A percentile compares a stretch with the other conserved stretches of the same genome.
Evolutionary conservation across 2,888 invertebrate genomes (phyloP).

Genomic region (Diplazon laetatorius): DNA sequence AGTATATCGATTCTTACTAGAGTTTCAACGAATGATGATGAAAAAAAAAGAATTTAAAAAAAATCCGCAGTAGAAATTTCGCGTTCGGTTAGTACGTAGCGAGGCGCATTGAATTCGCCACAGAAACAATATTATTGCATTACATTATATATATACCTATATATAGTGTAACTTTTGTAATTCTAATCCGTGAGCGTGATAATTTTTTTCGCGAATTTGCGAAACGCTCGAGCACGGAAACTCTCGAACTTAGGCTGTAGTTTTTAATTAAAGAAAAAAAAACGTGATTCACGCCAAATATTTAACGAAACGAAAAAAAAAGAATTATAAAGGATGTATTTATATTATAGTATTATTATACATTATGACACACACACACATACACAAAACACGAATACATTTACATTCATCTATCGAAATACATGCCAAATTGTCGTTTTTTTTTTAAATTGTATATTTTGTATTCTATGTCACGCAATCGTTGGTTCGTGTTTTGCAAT

Average conservation of each 20-base stretch:
- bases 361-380: conserved; percentile 17
- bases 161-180: conserved; percentile 52
- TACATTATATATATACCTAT: conserved; percentile 36
- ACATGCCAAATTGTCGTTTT: conserved; percentile 54
- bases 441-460: conserved; percentile 38
- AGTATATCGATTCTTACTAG: conserved; percentile 26
- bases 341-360: conserved; percentile 71
- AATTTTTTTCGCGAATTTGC: conserved; percentile 22
- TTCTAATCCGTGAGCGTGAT: conserved; percentile 40
- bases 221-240: conserved; percentile 6
- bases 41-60: not conserved
- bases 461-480: conserved; percentile 16
- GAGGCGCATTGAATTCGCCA: conserved; percentile 33
- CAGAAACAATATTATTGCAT: conserved; percentile 29
- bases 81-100: conserved; percentile 35
- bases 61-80: conserved; percentile 37
- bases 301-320: conserved; percentile 63
- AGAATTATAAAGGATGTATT: conserved; percentile 68
- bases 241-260: conserved; percentile 64
- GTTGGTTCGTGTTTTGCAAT: conserved; percentile 15
- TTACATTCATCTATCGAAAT: conserved; percentile 63
- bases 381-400: conserved; percentile 28
- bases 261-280: conserved; percentile 59
- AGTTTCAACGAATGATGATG: conserved; percentile 12
- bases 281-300: conserved; percentile 78